Base-by-base conservation (phyloP, 2,797 vertebrate species). In the Champsocephalus esox region DNA sequence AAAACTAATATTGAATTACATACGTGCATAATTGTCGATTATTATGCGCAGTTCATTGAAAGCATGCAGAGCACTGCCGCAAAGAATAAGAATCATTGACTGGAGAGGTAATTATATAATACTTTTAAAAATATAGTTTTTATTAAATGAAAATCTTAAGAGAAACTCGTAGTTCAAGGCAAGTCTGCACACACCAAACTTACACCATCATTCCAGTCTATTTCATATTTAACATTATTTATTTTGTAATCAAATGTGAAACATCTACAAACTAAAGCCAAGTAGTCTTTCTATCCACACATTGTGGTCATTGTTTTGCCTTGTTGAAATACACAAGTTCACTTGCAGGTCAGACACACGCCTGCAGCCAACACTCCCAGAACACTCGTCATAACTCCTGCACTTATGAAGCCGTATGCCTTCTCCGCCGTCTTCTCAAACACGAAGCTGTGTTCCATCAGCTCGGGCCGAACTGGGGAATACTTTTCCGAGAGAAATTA, bases 401-500 rank as follows among this genome's bases (percentile, higher is more conserved):
- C 70, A n/a, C 75, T 88, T 73, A 64, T 60, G 49, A 77, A 86
- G 78, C 71, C 13, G 28, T 60, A 56, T 55, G 56, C 21, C 57
- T 79, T 73, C 74, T 66, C 58, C 38, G 64, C 79, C 68, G 50
- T 49, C 57, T 19, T 51, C 19, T 32, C 73, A 6, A 70, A 87
- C 72, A 85, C 57, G 43, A 81, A 83, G 68, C 67, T 61, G 55
- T 45, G 67, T 65, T 75, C 49, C 50, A 55, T 67, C 70, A 71
- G 74, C 56, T 51, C 58, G 72, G 75, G 78, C 52, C 41, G 54
- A 72, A 75, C 78, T 78, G 52, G 89, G 87, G 88, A 88, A 87
- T 86, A 87, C 66, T 73, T 75, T 83, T 82, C 75, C 34, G 34
- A 38, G 60, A 50, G 78, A 87, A 88, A 90, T 91, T 73, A 80